A percentile compares a stretch with the other conserved stretches of the same genome.
Conservation (phyloP, 2,797 vertebrate species). For the Eulemur rubriventer region DNA sequence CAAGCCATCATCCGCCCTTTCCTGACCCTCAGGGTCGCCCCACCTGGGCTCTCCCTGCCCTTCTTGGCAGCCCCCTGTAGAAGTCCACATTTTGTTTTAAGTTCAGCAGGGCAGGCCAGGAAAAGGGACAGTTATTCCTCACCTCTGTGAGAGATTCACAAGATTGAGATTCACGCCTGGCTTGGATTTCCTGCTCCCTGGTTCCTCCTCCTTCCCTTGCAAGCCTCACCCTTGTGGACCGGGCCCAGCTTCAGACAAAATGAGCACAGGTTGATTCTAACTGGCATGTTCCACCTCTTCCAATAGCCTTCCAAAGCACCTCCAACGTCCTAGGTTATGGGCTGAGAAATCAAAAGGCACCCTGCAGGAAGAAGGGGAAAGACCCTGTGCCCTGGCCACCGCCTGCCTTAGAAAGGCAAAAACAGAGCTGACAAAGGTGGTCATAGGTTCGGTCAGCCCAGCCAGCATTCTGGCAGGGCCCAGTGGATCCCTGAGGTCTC, state of each 20-base stretch:
- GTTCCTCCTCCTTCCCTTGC: not conserved
- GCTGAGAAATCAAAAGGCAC: slow-evolving; percentile 52
- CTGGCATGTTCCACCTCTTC: not conserved
- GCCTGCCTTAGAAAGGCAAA: not conserved
- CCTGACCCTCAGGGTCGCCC: not conserved
- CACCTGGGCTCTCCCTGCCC: not conserved
- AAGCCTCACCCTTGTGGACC: not conserved
- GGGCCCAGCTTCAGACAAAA: not conserved
- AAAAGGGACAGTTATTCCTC: not conserved
- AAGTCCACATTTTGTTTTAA: not conserved
- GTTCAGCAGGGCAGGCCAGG: not conserved
- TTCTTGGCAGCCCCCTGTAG: not conserved
- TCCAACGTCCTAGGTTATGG: slow-evolving; percentile 49
- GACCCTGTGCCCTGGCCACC: not conserved
- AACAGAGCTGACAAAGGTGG: not conserved
- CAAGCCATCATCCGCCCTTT: not conserved
- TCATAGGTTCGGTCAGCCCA: not conserved
- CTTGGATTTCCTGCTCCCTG: not conserved
- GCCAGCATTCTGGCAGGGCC: not conserved
- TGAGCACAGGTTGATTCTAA: not conserved
- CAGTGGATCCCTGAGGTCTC: not conserved
- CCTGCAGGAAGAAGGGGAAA: not conserved
- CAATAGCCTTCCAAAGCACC: not conserved
- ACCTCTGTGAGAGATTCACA: not conserved
- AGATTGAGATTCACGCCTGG: not conserved